Percentiles rank a stretch among this genome's conserved stretches.
phyloP scores from a whole-genome alignment of 1,140 invertebrate genomes.

The Periplaneta americana region DNA sequence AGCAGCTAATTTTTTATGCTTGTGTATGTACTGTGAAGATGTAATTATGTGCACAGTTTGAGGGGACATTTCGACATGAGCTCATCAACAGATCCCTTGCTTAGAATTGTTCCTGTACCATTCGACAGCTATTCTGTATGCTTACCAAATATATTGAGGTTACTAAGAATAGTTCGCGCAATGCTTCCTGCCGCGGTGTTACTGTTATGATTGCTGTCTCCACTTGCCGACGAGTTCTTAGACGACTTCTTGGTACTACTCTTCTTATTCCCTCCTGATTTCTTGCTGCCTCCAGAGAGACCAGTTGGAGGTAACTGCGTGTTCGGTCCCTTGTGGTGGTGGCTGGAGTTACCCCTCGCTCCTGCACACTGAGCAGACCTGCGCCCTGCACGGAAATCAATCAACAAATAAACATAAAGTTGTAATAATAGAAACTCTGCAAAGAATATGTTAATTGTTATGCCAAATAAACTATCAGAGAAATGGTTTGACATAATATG shows the following conservation, averaged over 20 bases:
- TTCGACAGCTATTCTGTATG: neutral
- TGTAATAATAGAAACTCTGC: too few relatives aligned
- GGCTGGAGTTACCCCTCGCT: neutral
- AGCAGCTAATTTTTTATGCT: too few relatives aligned
- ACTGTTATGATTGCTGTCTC: slow-evolving; percentile 28
- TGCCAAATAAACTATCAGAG: too few relatives aligned
- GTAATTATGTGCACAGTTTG: neutral
- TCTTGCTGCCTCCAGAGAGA: neutral
- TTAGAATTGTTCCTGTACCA: neutral
- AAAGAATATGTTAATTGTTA: too few relatives aligned
- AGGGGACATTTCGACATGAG: neutral
- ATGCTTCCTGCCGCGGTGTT: slow-evolving; percentile 53
- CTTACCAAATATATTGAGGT: slow-evolving; percentile 73
- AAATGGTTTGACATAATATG: too few relatives aligned
- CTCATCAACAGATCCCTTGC: too few relatives aligned
- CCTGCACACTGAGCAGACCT: neutral
- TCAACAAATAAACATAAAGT: neutral
- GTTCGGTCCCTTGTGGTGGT: neutral
- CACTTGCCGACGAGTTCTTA: neutral
- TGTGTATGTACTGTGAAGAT: too few relatives aligned
- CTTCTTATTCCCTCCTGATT: neutral
- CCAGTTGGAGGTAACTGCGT: neutral
- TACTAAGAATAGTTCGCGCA: slow-evolving; percentile 69
- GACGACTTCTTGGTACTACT: slow-evolving; percentile 25
- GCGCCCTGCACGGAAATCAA: neutral